A percentile compares a stretch with the other conserved stretches of the same genome.
phyloP scores from a whole-genome alignment of 2,113 vertebrate genomes.

The Turnix velox region DNA sequence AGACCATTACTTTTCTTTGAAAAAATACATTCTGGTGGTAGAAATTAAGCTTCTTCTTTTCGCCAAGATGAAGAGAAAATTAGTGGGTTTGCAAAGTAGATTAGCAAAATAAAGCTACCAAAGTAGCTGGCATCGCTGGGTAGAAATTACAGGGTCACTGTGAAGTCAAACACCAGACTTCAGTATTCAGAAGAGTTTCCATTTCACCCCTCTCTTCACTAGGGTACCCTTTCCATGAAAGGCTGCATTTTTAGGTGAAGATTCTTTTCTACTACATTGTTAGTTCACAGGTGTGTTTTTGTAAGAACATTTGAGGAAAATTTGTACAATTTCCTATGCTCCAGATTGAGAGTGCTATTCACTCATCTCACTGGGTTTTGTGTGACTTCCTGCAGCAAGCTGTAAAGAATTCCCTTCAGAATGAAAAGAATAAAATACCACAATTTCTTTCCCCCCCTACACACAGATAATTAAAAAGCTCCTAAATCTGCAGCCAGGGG shows the following conservation, averaged over 20 bases:
- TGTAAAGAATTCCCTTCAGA: background rate
- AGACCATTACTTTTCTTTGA: background rate
- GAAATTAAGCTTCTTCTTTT: background rate
- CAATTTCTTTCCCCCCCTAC: background rate
- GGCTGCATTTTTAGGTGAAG: background rate
- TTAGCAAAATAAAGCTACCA: background rate
- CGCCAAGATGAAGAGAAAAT: background rate
- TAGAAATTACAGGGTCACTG: background rate
- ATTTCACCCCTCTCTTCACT: background rate
- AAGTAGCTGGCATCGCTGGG: background rate
- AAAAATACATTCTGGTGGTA: background rate
- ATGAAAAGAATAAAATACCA: background rate
- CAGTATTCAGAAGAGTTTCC: background rate
- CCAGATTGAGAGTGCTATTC: background rate
- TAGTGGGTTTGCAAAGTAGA: background rate
- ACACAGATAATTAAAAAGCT: slow-evolving; percentile 18
- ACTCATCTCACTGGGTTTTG: background rate
- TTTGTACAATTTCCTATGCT: background rate
- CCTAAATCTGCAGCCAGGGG: background rate
- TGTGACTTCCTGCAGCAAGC: background rate
- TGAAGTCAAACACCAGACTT: background rate
- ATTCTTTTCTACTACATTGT: background rate
- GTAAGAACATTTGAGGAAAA: background rate
- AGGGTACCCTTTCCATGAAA: background rate
- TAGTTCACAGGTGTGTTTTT: background rate